These are phyloP conservation scores for Gasteruption jaculator DNA, from an alignment of 2,888 invertebrate species.

Conservation along the genomic window DNA sequence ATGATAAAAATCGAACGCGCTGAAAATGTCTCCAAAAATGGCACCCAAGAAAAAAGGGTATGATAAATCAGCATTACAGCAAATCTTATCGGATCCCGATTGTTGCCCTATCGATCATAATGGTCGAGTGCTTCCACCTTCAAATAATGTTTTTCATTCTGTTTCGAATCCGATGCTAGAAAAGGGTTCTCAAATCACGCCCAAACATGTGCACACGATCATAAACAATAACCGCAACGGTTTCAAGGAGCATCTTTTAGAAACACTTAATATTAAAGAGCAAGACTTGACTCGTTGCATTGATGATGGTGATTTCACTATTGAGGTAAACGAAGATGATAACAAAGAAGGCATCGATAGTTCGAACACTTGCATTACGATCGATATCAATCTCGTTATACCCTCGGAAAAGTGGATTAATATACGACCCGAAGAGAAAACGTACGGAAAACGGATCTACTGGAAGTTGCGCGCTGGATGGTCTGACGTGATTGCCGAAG, in stretches of 20 bases:
- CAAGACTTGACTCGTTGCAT: conserved; percentile 4
- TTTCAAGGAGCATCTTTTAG: conserved; percentile 7
- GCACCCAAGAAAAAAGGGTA: no score
- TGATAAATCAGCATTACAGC: no score
- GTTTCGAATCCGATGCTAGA: conserved; percentile 13
- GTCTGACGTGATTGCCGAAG: no score
- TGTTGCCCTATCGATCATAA: no score
- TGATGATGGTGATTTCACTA: conserved; percentile 2
- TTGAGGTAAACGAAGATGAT: not conserved
- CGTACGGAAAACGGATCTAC: conserved; percentile 13
- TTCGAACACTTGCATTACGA: conserved; percentile 1
- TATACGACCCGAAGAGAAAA: conserved; percentile 13
- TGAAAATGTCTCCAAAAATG: no score
- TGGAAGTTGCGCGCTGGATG: conserved; percentile 18
- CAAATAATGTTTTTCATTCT: no score
- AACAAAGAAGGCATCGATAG: not conserved
- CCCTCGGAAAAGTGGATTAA: conserved; percentile 12
- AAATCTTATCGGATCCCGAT: no score
- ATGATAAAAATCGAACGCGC: no score
- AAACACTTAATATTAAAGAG: conserved; percentile 8
- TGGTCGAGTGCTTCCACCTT: no score
- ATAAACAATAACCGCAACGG: conserved; percentile 16
- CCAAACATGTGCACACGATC: conserved; percentile 17
- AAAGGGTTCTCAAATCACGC: conserved; percentile 10
- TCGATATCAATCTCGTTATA: conserved; percentile 11